phyloP scores from a whole-genome alignment of 2,888 invertebrate genomes.

The Caenorhabditis sp. region DNA sequence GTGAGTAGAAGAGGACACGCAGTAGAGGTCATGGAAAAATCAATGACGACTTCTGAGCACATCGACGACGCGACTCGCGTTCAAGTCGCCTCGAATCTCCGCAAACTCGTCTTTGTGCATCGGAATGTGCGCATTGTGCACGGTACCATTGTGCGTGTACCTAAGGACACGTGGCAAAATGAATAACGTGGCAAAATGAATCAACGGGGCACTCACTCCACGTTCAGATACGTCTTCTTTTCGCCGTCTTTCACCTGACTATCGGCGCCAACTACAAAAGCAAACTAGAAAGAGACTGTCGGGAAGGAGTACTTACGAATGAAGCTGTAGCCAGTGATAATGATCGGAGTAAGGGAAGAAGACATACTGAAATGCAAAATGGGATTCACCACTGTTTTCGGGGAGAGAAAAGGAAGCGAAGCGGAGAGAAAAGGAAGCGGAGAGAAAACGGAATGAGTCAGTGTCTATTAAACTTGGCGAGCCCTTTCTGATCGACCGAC shows the following conservation, averaged over 20 bases:
- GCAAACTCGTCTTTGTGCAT: slow-evolving; percentile 37
- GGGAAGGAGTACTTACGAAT: slow-evolving; percentile 20
- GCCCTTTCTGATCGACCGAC: background rate
- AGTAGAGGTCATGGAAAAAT: background rate
- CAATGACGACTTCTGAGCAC: slow-evolving; percentile 1
- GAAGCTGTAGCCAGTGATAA: slow-evolving; percentile 22
- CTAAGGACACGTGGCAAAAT: background rate
- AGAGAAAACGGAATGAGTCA: background rate
- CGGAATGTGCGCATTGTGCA: slow-evolving; percentile 22
- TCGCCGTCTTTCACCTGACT: slow-evolving; percentile 15
- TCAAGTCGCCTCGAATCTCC: slow-evolving; percentile 15
- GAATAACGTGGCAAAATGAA: background rate
- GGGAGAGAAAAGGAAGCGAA: background rate
- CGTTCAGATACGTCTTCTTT: slow-evolving; percentile 38
- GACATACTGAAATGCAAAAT: slow-evolving; percentile 8
- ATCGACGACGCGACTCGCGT: slow-evolving; percentile 17
- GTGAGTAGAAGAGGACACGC: background rate
- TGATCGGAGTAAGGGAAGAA: background rate
- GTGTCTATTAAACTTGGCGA: background rate
- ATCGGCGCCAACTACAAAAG: slow-evolving; percentile 28
- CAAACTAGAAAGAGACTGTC: background rate
- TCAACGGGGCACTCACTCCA: slow-evolving; percentile 8
- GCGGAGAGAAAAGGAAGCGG: background rate
- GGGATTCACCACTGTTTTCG: background rate
- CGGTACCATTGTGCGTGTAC: background rate